Base-by-base conservation (phyloP, 1,140 invertebrate species). In the Nasonia vitripennis region DNA sequence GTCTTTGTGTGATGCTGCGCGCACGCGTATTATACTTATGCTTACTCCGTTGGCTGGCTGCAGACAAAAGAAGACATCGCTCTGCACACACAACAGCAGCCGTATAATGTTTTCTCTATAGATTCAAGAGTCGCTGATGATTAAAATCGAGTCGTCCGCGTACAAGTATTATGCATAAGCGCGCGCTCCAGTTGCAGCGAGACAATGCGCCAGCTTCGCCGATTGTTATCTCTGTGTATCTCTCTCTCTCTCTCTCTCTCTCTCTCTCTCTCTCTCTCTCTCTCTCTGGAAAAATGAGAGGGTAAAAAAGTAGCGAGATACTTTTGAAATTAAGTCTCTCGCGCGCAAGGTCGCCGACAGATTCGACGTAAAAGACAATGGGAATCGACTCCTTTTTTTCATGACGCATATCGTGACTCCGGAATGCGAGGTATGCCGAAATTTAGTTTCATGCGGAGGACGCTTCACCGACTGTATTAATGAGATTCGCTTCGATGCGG, bases 211-310 rank as follows among this genome's bases (percentile, higher is more conserved):
- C 27, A 34, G 27, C 70, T 71, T 20, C 17, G 70, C 70, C 70
- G 20, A 71, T 71, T 71, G 11, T 71, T 71, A 31, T 27, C 1
- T 27, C 27, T 27, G 27, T 31, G 10, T 34, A 9, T 23, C 68
- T 71, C n/a, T 34, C 23, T 71, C 68, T 71, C 70, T 71, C 12
- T 71, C 27, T 71, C 27, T 71, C 70, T 2, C 70, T 71, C 70
- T 31, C 12, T 71, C 27, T 71, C 27, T 71, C 68, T 1, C 68
- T 71, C 68, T 31, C n/a, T 71, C 12, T 71, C 27, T 71, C 27
- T 71, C 68, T 1, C 68, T 71, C 68, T 31, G 12, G 2, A 27
- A 17, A n/a, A 31, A 4, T 37, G 55, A 14, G 55, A 14, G 17
- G 20, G 20, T 1, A 20, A 62, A n/a, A 62, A 14, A n/a, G 6